phyloP scores from a whole-genome alignment of 1,140 invertebrate genomes.

The Anastatus disparis region DNA sequence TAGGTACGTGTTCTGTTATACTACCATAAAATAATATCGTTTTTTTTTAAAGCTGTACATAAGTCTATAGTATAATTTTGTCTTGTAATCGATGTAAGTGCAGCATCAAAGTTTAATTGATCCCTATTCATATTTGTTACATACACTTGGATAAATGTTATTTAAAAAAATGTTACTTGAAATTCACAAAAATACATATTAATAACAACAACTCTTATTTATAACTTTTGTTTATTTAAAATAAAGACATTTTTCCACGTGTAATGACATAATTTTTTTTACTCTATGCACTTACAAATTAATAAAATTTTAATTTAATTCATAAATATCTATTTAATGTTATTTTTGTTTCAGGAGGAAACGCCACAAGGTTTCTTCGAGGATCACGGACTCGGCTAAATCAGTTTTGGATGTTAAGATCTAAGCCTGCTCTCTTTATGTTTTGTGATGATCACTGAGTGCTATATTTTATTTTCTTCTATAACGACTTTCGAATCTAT shows the following conservation, averaged over 20 bases:
- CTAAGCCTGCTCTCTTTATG: slow-evolving; percentile 5
- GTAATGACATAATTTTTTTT: neutral
- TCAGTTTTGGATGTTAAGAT: neutral
- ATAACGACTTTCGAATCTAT: neutral
- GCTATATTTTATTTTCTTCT: no score
- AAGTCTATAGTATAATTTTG: slow-evolving; percentile 25
- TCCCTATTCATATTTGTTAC: slow-evolving; percentile 62
- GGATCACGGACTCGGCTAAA: slow-evolving; percentile 95
- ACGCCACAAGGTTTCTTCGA: slow-evolving; percentile 98
- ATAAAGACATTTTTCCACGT: slow-evolving; percentile 16
- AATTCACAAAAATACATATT: neutral
- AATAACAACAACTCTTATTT: neutral
- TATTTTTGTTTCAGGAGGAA: slow-evolving; percentile 87
- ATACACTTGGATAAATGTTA: slow-evolving; percentile 26
- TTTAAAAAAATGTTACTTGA: no score
- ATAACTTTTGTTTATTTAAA: neutral
- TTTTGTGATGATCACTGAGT: neutral
- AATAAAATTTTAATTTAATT: slow-evolving; percentile 18
- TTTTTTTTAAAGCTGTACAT: slow-evolving; percentile 32
- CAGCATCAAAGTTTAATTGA: slow-evolving; percentile 66
- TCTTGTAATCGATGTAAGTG: slow-evolving; percentile 46
- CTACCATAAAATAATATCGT: slow-evolving; percentile 48
- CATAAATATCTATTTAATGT: neutral
- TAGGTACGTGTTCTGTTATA: slow-evolving; percentile 65
- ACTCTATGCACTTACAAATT: neutral